phyloP scores from a whole-genome alignment of 2,797 vertebrate genomes.

The Eurystomus glaucurus region DNA sequence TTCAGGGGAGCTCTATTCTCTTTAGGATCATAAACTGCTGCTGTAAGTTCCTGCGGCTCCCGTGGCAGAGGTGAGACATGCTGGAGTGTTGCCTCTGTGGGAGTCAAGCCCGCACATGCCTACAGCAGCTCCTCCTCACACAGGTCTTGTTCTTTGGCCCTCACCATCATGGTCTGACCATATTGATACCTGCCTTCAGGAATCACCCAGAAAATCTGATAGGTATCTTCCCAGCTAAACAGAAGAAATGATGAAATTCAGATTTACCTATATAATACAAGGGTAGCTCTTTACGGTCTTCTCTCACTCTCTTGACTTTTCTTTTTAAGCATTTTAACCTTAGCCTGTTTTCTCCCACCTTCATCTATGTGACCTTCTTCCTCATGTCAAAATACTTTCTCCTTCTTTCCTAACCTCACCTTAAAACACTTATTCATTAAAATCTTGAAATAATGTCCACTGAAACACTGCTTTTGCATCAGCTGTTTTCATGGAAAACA shows the following conservation, averaged over 20 bases:
- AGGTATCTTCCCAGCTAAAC: background rate
- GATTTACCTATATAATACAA: background rate
- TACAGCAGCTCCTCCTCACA: background rate
- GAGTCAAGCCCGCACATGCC: accelerated
- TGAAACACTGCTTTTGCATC: background rate
- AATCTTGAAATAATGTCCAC: background rate
- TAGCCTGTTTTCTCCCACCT: background rate
- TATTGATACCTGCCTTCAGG: background rate
- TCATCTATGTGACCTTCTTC: background rate
- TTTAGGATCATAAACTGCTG: background rate
- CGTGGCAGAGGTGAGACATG: accelerated
- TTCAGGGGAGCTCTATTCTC: background rate
- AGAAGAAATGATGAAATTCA: background rate
- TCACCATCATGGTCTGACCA: background rate
- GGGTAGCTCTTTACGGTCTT: background rate
- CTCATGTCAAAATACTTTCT: background rate
- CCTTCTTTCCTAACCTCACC: background rate
- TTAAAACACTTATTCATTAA: background rate
- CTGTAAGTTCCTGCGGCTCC: background rate
- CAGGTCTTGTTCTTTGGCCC: background rate
- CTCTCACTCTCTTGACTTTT: background rate
- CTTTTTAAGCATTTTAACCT: background rate
- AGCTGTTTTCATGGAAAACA: background rate
- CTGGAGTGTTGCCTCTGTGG: background rate
- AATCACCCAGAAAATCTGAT: background rate